Evolutionary conservation across 2,113 vertebrate species (phyloP).

Genomic region (Pycnonotus jocosus): DNA sequence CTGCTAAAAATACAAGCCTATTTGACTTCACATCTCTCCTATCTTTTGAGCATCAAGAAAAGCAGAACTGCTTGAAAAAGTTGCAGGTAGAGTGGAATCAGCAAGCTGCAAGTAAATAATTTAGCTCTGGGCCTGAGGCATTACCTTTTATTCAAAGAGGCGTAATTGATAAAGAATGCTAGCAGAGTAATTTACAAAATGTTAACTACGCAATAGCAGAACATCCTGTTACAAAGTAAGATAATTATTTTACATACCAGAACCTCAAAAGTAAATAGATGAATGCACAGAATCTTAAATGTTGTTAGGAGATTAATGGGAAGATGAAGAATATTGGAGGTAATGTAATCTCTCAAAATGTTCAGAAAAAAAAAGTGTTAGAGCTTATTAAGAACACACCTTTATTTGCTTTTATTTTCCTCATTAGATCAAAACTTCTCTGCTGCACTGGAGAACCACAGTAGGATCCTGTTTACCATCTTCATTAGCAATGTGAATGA

Average conservation of each 20-base stretch:
- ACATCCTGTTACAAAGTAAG: slow-evolving; percentile 48
- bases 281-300: slow-evolving; percentile 21
- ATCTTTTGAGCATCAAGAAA: neutral
- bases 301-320: slow-evolving; percentile 30
- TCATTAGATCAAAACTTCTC: neutral
- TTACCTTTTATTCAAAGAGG: slow-evolving; percentile 50
- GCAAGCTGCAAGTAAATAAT: slow-evolving; percentile 52
- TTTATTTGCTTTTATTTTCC: slow-evolving; percentile 4
- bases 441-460: neutral
- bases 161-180: slow-evolving; percentile 48
- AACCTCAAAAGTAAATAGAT: slow-evolving; percentile 47
- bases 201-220: slow-evolving; percentile 27
- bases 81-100: neutral
- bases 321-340: neutral
- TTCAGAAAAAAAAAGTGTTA: neutral
- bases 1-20: neutral
- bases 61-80: neutral
- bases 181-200: slow-evolving; percentile 53
- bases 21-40: neutral
- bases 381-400: neutral
- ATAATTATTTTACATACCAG: slow-evolving; percentile 56
- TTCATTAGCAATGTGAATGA: neutral
- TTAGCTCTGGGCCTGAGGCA: slow-evolving; percentile 31
- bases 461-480: neutral
- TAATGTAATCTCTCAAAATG: neutral